Base-by-base conservation (phyloP, 2,888 invertebrate genomes). In the Drosophila leonis region DNA sequence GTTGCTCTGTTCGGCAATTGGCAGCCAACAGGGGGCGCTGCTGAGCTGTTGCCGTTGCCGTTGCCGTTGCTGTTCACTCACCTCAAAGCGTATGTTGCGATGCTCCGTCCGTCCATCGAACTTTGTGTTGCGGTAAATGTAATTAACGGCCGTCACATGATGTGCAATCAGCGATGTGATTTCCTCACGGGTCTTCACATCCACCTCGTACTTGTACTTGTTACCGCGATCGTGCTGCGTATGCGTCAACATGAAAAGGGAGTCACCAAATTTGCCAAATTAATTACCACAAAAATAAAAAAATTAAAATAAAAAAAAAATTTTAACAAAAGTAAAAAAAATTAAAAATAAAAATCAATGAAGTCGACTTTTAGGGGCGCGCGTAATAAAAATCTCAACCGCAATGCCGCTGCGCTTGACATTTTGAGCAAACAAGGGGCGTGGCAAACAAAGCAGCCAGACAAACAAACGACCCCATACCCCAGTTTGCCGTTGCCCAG, bases 61-160 rank as follows among this genome's bases (percentile, higher is more conserved):
- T 1, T 9, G 7, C 6, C n/a, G 24, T 12, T 37, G 44, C 52
- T 55, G 55, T 20, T 46, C 42, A 86, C 90, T 89, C 78, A 99
- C 98, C 94, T 98, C 98, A 94, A 99, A 99, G 94, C 98, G 97
- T 90, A 98, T 98, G 91, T 98, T 98, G 78, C 98, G 96, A 93
- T 99, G 98, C 92, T 97, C 96, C 69, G 95, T 94, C 77, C 96
- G 95, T 42, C 99, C 99, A 93, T 98, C 97, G 94, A 99, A 99
- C 94, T 96, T 96, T 51, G 98, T 98, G 93, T 97, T 97, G 83
- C 98, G 95, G 94, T 99, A 99, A 92, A 99, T 99, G 93, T 97
- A 98, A 94, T 98, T 99, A 92, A 99, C 98, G 80, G 98, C 98
- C 86, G 98, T 98, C 88, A 99, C 98, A 93, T 99, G 99, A 93